phyloP scores from a whole-genome alignment of 2,797 vertebrate genomes.

The Knipowitschia caucasica region DNA sequence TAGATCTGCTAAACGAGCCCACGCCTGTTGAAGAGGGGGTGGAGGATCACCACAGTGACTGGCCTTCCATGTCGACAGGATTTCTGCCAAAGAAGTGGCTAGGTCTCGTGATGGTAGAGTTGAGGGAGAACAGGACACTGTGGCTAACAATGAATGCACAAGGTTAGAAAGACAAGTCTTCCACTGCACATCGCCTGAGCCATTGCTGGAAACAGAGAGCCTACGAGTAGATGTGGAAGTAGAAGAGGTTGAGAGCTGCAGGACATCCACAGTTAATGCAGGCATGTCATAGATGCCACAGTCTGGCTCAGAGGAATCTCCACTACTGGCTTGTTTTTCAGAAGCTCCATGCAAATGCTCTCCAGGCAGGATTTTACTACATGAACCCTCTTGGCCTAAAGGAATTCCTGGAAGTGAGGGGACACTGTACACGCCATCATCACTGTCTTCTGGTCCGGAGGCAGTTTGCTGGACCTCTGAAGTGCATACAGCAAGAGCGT shows the following conservation, averaged over 20 bases:
- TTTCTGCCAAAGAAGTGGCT: slow-evolving; percentile 73
- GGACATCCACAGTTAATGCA: slow-evolving; percentile 67
- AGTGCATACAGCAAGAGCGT: slow-evolving; percentile 57
- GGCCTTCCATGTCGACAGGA: slow-evolving; percentile 78
- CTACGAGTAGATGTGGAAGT: slow-evolving; percentile 70
- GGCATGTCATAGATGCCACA: slow-evolving; percentile 87
- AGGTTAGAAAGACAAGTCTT: slow-evolving; percentile 65
- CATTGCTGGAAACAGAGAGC: slow-evolving; percentile 76
- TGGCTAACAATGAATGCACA: slow-evolving; percentile 66
- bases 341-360: slow-evolving; percentile 60
- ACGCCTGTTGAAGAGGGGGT: slow-evolving; percentile 69
- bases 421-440: slow-evolving; percentile 81
- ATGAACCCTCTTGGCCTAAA: slow-evolving; percentile 50
- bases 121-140: slow-evolving; percentile 48
- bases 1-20: slow-evolving; percentile 76
- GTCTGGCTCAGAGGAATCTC: slow-evolving; percentile 61
- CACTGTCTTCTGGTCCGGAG: slow-evolving; percentile 51
- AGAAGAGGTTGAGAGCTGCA: slow-evolving; percentile 63
- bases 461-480: slow-evolving; percentile 55
- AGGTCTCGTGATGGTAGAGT: slow-evolving; percentile 67
- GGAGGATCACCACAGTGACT: slow-evolving; percentile 69
- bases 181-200: slow-evolving; percentile 77
- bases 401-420: slow-evolving; percentile 74
- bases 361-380: slow-evolving; percentile 29
- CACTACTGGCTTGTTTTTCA: slow-evolving; percentile 59